Base-by-base conservation (phyloP, 2,113 vertebrate species). In the Chloroceryle aenea region DNA sequence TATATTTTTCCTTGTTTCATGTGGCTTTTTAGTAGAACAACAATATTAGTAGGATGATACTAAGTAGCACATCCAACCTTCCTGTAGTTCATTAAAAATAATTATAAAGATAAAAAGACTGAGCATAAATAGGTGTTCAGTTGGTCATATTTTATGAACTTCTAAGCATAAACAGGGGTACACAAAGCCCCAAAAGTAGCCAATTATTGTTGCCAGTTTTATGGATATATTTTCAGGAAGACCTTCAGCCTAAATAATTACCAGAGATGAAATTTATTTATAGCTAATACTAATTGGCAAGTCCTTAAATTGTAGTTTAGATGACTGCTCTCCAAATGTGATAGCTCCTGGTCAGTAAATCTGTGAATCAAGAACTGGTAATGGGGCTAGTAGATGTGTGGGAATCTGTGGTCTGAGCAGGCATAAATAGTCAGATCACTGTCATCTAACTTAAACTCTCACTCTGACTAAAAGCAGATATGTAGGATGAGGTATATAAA, bases 21-120 rank as follows among this genome's bases (percentile, higher is more conserved):
- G 97, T 98, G 97, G 88, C 40, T 95, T 97, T 98, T 96, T 72
- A 89, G 40, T 94, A 92, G 59, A 73, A 96, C 85, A 94, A 93
- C 93, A 94, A 95, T 97, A 97, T 73, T 83, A 94, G 66, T 85
- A 73, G 53, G 52, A 86, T 87, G 63, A 87, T 67, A 20, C 68
- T 93, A 64, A 45, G 62, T 30, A 73, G 73, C n/a, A 10, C 52
- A 93, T 92, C 48, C 18, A 81, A 91, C 89, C 9, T 42, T 91
- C 43, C 50, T 64, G n/a, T 47, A 87, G 30, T 69, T 32, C 26
- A 50, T 82, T 96, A 20, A 89, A 96, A 90, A 38, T 56, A 59
- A 76, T 53, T 8, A 40, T 34, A 50, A 47, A 19, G 19, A 72
- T 7, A 45, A 45, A 90, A 66, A 68, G 59, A 62, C 27, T 58